A percentile compares a stretch with the other conserved stretches of the same genome.
These are phyloP conservation scores for Catostylus mosaicus DNA, from an alignment of 30 jellyfish, hydroid and myxozoan species.

Conservation along the genomic window DNA sequence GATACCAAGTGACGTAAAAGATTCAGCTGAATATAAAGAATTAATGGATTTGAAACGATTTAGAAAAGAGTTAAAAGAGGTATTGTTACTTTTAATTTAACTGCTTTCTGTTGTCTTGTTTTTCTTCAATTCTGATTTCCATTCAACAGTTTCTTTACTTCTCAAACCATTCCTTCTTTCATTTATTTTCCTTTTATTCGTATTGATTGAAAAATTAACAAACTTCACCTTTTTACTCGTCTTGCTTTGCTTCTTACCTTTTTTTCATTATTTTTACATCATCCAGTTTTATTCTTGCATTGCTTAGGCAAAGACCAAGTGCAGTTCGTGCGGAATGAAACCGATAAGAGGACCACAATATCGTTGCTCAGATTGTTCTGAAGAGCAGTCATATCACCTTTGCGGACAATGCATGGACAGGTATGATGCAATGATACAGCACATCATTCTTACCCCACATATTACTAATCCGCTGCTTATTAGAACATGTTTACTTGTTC, in stretches of 20 bases:
- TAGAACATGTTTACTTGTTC: too few species aligned
- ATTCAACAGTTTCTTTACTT: too few species aligned
- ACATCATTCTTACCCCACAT: too few species aligned
- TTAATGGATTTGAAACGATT: conserved; percentile 55
- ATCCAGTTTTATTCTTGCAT: not conserved
- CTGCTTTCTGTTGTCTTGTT: too few species aligned
- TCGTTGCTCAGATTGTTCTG: conserved; percentile 90
- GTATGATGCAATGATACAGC: too few species aligned
- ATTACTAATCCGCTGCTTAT: too few species aligned
- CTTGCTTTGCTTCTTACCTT: too few species aligned
- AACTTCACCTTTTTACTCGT: too few species aligned
- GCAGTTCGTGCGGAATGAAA: conserved; percentile 78
- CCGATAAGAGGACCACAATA: conserved; percentile 85
- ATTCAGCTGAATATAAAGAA: conserved; percentile 86
- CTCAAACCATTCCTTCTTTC: not conserved
- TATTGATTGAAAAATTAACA: too few species aligned
- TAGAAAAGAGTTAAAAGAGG: conserved; percentile 41
- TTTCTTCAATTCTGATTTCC: too few species aligned
- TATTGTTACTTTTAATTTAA: not conserved
- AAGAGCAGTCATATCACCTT: conserved; percentile 52
- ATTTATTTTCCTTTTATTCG: too few species aligned
- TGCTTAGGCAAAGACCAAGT: conserved; percentile 29
- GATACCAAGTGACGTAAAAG: conserved; percentile 75
- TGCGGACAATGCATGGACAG: conserved; percentile 75
- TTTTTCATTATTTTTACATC: not conserved